Evolutionary conservation across 2,113 vertebrate species (phyloP), one percentile per base, ranked within the genome.

Genomic region (Cebus imitator): DNA sequence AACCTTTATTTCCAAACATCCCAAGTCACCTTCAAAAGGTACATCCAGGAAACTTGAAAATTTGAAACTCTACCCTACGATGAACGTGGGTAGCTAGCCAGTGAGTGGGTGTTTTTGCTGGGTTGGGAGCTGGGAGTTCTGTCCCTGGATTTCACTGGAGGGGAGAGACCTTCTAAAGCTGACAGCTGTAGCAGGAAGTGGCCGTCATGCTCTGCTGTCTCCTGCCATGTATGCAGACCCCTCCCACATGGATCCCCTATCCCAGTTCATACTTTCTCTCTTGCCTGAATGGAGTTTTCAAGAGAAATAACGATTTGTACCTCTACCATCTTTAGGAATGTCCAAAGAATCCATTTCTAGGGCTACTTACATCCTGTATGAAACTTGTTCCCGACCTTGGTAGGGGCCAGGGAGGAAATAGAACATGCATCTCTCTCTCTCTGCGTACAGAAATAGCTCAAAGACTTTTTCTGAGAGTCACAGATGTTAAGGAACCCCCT

Each of bases 401-500:
- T 68, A 48, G 96, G 96, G 84, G 68, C 70, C 91, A 0, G 66
- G 85, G 85, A 97, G 83, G 95, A 97, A 97, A 50, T 93, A 52
- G 96, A 83, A 66, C 90, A 61, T 61, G 25, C 61, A 18, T 75
- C 43, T 82, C 43, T 96, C 81, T 75, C 81, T 75, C 78, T 96
- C 81, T 75, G 73, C 52, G 83, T 43, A 86, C 92, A 80, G 95
- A 97, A 97, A 97, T 97, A 97, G 95, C 87, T 96, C 97, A 96
- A 95, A 98, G 95, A 57, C 79, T 76, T 35, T 81, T 94, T 52
- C 93, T 61, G 73, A 45, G 40, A 87, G 32, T 50, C 61, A 87
- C 17, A 76, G 92, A 90, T 94, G 64, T 95, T 84, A 98, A 98
- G 98, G 98, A 98, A 97, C 98, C 98, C 97, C 98, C 98, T 98